These are phyloP conservation scores for Mola mola DNA, from an alignment of 2,113 vertebrate genomes.

Conservation along the genomic window DNA sequence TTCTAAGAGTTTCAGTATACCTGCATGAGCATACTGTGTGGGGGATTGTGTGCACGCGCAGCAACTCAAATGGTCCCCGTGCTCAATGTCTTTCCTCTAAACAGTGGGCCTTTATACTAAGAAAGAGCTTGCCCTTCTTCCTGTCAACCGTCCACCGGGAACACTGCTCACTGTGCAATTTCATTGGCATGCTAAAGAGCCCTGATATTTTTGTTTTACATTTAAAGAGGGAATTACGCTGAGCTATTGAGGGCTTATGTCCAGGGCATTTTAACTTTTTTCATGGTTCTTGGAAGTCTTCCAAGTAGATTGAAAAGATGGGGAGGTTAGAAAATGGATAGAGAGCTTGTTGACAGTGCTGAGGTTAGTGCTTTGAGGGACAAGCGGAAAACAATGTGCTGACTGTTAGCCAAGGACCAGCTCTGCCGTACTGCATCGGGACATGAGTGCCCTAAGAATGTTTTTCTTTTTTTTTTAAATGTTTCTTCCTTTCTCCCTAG, in stretches of 20 bases:
- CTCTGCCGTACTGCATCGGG: constrained; percentile 80
- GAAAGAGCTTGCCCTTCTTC: constrained; percentile 62
- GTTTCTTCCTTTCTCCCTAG: constrained; percentile 56
- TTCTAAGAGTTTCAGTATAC: constrained; percentile 16
- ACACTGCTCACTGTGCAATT: constrained; percentile 55
- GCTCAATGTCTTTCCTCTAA: constrained; percentile 43
- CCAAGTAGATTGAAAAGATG: constrained; percentile 78
- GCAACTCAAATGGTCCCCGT: constrained; percentile 31
- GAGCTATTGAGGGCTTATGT: constrained; percentile 78
- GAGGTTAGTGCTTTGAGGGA: constrained; percentile 81
- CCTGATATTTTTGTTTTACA: constrained; percentile 78
- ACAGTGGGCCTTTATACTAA: constrained; percentile 66
- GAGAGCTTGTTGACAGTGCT: constrained; percentile 79
- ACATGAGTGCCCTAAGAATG: constrained; percentile 84
- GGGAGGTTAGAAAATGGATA: constrained; percentile 72
- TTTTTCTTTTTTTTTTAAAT: constrained; percentile 48
- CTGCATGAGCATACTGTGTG: constrained; percentile 8
- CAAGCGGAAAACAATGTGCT: constrained; percentile 85
- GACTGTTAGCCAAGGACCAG: constrained; percentile 83
- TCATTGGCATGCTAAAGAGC: constrained; percentile 81
- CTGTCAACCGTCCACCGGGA: constrained; percentile 45
- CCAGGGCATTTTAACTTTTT: constrained; percentile 71
- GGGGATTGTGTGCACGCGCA: constrained; percentile 26
- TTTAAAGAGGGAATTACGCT: constrained; percentile 80
- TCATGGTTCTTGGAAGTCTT: constrained; percentile 73